Conservation (phyloP, 1,140 invertebrate genomes). For the Drosophila ercepeae region DNA sequence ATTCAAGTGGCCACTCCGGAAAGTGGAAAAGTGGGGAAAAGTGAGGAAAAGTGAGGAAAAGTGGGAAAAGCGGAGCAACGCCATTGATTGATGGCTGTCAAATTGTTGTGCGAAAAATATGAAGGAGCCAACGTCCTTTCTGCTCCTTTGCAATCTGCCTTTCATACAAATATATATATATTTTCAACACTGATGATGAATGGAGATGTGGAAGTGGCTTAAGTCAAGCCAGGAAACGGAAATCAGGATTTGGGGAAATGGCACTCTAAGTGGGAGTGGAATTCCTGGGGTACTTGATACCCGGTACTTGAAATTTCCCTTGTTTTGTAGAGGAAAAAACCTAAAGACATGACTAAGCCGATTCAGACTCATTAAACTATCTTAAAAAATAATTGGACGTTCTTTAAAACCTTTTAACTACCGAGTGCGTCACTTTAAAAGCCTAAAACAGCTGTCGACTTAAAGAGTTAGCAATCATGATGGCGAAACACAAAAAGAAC, state of each 20-base stretch:
- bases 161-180: neutral
- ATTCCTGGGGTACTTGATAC: neutral
- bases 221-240: too few species aligned
- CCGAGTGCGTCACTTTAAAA: neutral
- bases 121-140: slow-evolving; percentile 13
- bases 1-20: slow-evolving; percentile 69
- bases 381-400: too few species aligned
- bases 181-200: slow-evolving; percentile 9
- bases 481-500: neutral
- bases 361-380: too few species aligned
- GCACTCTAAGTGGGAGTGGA: too few species aligned
- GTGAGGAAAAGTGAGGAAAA: too few species aligned
- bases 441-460: slow-evolving; percentile 6
- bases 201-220: neutral
- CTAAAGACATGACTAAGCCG: too few species aligned
- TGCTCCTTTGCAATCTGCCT: neutral
- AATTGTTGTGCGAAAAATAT: slow-evolving; percentile 55
- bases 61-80: neutral
- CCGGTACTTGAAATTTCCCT: too few species aligned
- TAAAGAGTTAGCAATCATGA: neutral
- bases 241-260: too few species aligned
- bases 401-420: too few species aligned
- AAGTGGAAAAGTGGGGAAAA: neutral
- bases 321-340: too few species aligned
- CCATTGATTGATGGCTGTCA: slow-evolving; percentile 66